These are phyloP conservation scores for Pterocles orientalis DNA, from an alignment of 2,113 vertebrate species.

Conservation along the genomic window DNA sequence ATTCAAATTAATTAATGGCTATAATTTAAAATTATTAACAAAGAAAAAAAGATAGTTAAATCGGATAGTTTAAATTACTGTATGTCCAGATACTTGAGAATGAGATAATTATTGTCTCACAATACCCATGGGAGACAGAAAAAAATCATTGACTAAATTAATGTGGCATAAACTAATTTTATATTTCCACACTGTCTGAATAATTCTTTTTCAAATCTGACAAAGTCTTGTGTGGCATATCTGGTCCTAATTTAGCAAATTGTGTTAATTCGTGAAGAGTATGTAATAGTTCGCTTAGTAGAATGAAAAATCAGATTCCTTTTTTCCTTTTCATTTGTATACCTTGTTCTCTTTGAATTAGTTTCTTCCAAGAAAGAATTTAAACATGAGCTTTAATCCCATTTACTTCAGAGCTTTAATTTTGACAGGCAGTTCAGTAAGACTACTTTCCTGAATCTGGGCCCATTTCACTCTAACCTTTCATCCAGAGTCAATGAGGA, in stretches of 20 bases:
- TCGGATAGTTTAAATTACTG: slow-evolving; percentile 20
- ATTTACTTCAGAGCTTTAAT: background rate
- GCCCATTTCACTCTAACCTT: background rate
- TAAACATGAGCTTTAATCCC: background rate
- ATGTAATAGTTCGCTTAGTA: background rate
- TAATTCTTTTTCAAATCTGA: slow-evolving; percentile 13
- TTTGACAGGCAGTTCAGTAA: background rate
- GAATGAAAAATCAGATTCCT: background rate
- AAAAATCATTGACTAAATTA: slow-evolving; percentile 25
- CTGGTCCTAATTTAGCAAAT: background rate
- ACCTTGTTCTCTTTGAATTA: background rate
- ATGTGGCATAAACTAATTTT: slow-evolving; percentile 29
- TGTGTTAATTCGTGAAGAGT: background rate
- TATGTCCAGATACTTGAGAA: slow-evolving; percentile 31
- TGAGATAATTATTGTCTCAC: slow-evolving; percentile 40
- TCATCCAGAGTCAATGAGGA: background rate
- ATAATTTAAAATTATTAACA: slow-evolving; percentile 49
- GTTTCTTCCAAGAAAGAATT: background rate
- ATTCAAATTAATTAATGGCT: slow-evolving; percentile 56
- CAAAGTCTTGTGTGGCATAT: background rate
- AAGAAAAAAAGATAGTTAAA: slow-evolving; percentile 42
- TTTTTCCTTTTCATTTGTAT: background rate
- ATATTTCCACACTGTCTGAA: slow-evolving; percentile 1
- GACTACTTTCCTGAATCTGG: background rate
- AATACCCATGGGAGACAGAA: slow-evolving; percentile 10